Base-by-base conservation (phyloP, 2,888 invertebrate species). In the Steinernema hermaphroditum region DNA sequence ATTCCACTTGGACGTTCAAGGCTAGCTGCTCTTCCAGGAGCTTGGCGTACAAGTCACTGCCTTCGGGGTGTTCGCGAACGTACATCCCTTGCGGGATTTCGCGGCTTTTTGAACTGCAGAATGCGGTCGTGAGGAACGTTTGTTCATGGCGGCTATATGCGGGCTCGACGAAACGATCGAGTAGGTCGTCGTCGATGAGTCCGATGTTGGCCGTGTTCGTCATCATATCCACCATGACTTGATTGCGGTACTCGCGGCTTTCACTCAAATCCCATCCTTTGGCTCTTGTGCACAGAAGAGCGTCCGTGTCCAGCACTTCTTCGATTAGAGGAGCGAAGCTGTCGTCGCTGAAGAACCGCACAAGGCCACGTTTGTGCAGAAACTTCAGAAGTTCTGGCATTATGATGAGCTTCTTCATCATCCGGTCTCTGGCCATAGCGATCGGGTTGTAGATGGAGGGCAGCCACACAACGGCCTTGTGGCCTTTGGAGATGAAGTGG, bases 311-410 rank as follows among this genome's bases (percentile, higher is more conserved):
- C 27, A 29, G 1, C 27, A 34, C 29, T 34, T 8, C 62, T 9
- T 62, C 16, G 29, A 62, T 16, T 32, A 62, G 27, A 8, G 22
- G 27, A 12, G 22, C 27, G 32, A 62, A 62, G 16, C 16, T n/a
- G 8, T 62, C 32, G 32, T 16, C 62, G 34, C 27, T n/a, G 62
- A 29, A 62, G 62, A 62, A 62, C 32, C 29, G 29, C 16, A 62
- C 16, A 22, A 62, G 29, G 4, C 32, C 62, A 2, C 16, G 32
- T 8, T 62, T n/a, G 27, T 62, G 27, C 27, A 62, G 62, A 8
- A 12, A 2, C 12, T 62, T n/a, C 8, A 50, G n/a, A 19, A 2
- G 12, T 22, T 50, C 24, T 1, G 50, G 50, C 19, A 2, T 22
- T 24, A 50, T 9, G 24, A 50, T 22, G 50, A 6, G 19, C 50